Evolutionary conservation across 2,888 invertebrate species (phyloP).

Genomic region (Pseudeuparius sepicola): DNA sequence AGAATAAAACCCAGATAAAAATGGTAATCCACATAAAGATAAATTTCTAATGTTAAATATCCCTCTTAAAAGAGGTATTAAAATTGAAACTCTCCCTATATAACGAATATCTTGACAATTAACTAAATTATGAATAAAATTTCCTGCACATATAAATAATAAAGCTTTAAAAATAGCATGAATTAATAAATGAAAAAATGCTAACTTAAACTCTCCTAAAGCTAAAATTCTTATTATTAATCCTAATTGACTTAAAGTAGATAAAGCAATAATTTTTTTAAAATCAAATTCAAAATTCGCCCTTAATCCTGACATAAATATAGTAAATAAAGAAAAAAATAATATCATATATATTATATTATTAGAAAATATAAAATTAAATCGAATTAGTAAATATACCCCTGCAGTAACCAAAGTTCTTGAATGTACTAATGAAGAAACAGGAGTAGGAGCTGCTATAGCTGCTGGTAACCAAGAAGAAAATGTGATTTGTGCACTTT

Average conservation of each 20-base stretch:
- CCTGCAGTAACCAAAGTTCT: conserved; percentile 58
- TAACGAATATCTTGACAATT: conserved; percentile 59
- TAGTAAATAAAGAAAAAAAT: conserved; percentile 47
- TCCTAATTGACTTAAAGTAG: conserved; percentile 62
- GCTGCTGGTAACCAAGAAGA: conserved; percentile 55
- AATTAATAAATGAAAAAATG: conserved; percentile 62
- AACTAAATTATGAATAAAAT: conserved; percentile 54
- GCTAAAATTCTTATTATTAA: conserved; percentile 52
- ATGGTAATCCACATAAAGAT: conserved; percentile 39
- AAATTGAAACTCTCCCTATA: conserved; percentile 43
- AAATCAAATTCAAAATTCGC: conserved; percentile 59
- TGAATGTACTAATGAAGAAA: conserved; percentile 20
- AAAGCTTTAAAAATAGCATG: conserved; percentile 70
- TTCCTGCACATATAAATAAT: conserved; percentile 62
- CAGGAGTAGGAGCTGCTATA: conserved; percentile 55
- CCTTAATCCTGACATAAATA: conserved; percentile 50
- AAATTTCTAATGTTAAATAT: conserved; percentile 38
- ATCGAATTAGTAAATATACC: conserved; percentile 60
- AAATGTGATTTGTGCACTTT: conserved; percentile 76
- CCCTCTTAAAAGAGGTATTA: conserved; percentile 44
- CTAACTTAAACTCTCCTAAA: conserved; percentile 42
- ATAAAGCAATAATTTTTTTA: conserved; percentile 68
- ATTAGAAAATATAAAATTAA: conserved; percentile 44
- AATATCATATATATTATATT: conserved; percentile 45
- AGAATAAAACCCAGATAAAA: conserved; percentile 48